These are phyloP conservation scores for Chaetops frenatus DNA, from an alignment of 2,113 vertebrate species.

Conservation along the genomic window DNA sequence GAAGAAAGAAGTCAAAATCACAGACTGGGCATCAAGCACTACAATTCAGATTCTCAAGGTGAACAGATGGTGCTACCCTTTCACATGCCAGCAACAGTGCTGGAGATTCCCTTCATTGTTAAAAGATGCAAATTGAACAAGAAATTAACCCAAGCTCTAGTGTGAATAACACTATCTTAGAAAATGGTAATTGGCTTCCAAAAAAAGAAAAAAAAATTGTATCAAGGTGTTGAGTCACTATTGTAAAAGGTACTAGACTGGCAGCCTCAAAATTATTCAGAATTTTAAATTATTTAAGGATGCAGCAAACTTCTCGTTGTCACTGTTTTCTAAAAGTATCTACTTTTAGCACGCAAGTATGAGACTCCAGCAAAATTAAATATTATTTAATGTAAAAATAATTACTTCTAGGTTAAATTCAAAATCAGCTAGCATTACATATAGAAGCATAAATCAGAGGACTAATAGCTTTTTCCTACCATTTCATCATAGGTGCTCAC, in stretches of 20 bases:
- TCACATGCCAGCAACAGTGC: background rate
- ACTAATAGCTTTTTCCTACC: background rate
- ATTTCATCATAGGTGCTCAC: background rate
- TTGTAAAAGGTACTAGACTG: background rate
- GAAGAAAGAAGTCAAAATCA: background rate
- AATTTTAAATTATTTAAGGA: background rate
- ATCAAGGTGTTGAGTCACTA: background rate
- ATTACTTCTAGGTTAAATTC: background rate
- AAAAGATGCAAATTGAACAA: slow-evolving; percentile 3
- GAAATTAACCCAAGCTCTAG: background rate
- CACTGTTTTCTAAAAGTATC: background rate
- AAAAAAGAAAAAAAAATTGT: background rate
- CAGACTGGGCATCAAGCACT: background rate
- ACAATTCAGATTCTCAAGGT: background rate
- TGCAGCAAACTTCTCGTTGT: background rate
- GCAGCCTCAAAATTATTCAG: background rate
- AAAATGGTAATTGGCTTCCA: background rate
- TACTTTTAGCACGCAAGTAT: background rate
- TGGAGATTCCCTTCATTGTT: background rate
- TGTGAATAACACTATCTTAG: background rate
- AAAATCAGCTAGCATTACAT: background rate
- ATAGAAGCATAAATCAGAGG: background rate
- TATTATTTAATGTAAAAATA: background rate
- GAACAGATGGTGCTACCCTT: background rate
- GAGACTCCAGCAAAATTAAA: background rate